phyloP scores from a whole-genome alignment of 1,140 invertebrate species.

The Ceratina calcarata region DNA sequence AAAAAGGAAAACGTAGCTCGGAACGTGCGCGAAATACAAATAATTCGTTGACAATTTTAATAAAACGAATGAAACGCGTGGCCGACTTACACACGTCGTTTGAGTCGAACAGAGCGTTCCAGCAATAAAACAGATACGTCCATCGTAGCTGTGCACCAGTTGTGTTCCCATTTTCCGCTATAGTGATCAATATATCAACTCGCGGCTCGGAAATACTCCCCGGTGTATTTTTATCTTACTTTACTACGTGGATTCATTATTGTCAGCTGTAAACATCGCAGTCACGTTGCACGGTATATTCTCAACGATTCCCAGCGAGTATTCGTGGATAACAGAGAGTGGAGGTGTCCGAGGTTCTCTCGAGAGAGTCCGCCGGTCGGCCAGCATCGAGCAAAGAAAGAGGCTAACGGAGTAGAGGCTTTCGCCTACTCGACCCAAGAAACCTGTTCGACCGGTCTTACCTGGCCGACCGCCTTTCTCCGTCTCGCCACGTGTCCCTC shows the following conservation, averaged over 20 bases:
- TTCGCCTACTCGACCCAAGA: slow-evolving; percentile 75
- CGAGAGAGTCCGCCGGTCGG: slow-evolving; percentile 41
- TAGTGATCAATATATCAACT: slow-evolving; percentile 5
- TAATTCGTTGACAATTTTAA: not conserved
- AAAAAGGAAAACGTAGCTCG: not conserved
- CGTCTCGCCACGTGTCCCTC: slow-evolving; percentile 9
- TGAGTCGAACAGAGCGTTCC: not conserved
- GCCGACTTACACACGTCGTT: not conserved
- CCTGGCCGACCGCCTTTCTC: slow-evolving; percentile 60
- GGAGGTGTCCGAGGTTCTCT: slow-evolving; percentile 56
- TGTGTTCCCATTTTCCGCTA: slow-evolving; percentile 13
- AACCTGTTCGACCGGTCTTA: slow-evolving; percentile 78
- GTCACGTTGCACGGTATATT: slow-evolving; percentile 42
- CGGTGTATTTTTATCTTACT: slow-evolving; percentile 6
- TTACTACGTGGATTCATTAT: slow-evolving; percentile 38
- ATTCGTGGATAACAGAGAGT: slow-evolving; percentile 38
- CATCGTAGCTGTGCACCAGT: too few species aligned
- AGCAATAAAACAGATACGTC: not conserved
- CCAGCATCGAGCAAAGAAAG: slow-evolving; percentile 59
- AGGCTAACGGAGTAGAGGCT: slow-evolving; percentile 77
- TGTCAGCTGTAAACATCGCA: slow-evolving; percentile 39
- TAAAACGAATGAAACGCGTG: not conserved
- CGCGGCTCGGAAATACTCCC: not conserved
- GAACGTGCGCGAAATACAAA: not conserved
- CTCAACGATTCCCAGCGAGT: slow-evolving; percentile 37